Evolutionary conservation across 2,888 invertebrate genomes (phyloP), one percentile per base, ranked within the genome.

Genomic region (Apotomis betuletana): DNA sequence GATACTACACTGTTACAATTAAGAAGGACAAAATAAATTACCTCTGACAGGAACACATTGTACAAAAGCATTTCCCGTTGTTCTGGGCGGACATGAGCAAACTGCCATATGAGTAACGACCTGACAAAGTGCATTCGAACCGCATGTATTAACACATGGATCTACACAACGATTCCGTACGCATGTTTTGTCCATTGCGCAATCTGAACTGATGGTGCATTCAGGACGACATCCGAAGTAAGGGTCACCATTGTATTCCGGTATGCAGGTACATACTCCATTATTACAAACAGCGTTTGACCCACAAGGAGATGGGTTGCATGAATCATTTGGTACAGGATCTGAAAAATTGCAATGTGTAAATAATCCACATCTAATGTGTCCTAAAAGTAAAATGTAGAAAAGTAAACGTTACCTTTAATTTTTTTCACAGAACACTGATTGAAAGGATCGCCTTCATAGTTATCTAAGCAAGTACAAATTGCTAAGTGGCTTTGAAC

Each of bases 131-230:
- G 97, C 96, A 81, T 95, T 95, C 75, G 92, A 89, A 13, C 96
- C 97, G 85, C 97, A 97, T n/a, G 95, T 95, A 75, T 95, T 96
- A 10, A 94, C 93, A 81, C 97, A 97, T 54, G 96, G 96, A 88
- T 96, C 94, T n/a, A 94, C 84, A 80, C 96, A 96, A 83, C 95
- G 95, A 80, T 95, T 95, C 81, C 94, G 94, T 36, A 96, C 94
- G 85, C 97, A 97, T 62, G 96, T 95, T 83, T 94, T 95, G 83
- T 96, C 92, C 83, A 94, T 92, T 0, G 95, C 86, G 81, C 97
- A 97, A 82, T 97, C 97, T 4, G 94, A 94, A 83, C 96, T 96
- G 3, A 95, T 89, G 9, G 96, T 94, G 83, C 97, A 97, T 90
- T 97, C 96, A 0, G 96, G 96, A 73, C 96, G 91, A 81, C 96